A percentile compares a stretch with the other conserved stretches of the same genome.
Evolutionary conservation across 2,888 invertebrate genomes (phyloP).

Genomic region (Leistus spinibarbis): DNA sequence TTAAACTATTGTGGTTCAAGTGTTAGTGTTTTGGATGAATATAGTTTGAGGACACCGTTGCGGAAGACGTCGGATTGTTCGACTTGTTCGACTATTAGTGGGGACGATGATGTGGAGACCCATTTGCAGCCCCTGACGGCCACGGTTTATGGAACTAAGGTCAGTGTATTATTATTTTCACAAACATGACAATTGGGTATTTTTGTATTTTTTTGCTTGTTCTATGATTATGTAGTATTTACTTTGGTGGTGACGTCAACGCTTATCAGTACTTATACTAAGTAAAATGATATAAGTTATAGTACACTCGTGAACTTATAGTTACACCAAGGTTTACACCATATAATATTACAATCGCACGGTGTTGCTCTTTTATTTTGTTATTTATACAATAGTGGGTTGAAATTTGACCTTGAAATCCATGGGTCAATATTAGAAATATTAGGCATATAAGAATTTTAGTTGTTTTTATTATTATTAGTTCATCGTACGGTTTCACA

Average conservation of each 20-base stretch:
- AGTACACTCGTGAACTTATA: not conserved
- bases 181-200: not conserved
- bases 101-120: constrained; percentile 66
- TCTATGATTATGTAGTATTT: not conserved
- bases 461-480: no score
- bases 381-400: no score
- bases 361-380: not conserved
- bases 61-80: constrained; percentile 76
- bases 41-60: constrained; percentile 63
- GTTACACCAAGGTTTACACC: not conserved
- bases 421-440: no score
- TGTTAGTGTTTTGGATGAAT: constrained; percentile 61
- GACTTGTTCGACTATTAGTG: constrained; percentile 75
- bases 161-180: constrained; percentile 49
- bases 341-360: not conserved
- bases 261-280: not conserved
- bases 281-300: not conserved
- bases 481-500: no score
- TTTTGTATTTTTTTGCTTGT: not conserved
- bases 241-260: not conserved
- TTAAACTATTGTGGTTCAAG: constrained; percentile 64
- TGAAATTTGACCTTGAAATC: no score
- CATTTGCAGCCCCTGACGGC: constrained; percentile 55
- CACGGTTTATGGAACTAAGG: constrained; percentile 56
- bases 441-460: no score